A percentile compares a stretch with the other conserved stretches of the same genome.
These are phyloP conservation scores for Vidua macroura DNA, from an alignment of 2,113 vertebrate species.

Conservation along the genomic window DNA sequence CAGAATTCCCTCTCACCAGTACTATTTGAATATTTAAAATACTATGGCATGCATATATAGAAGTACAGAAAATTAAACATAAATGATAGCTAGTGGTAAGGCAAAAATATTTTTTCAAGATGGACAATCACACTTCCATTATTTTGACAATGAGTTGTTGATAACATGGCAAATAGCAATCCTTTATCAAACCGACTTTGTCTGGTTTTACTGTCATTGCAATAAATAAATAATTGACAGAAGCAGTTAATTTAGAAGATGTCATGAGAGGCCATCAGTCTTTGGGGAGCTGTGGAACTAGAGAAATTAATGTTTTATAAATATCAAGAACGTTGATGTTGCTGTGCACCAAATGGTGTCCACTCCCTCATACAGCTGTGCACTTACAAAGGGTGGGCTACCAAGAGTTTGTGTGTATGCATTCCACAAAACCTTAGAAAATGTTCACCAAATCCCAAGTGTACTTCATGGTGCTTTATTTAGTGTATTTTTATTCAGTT, in stretches of 20 bases:
- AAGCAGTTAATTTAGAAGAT: not conserved
- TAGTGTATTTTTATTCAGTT: slow-evolving; percentile 74
- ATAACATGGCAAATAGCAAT: not conserved
- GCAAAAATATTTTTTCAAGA: not conserved
- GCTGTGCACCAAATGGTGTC: not conserved
- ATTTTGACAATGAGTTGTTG: not conserved
- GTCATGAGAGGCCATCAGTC: not conserved
- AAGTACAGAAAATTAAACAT: not conserved
- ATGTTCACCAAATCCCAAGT: not conserved
- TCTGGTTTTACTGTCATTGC: not conserved
- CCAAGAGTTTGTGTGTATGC: not conserved
- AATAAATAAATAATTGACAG: not conserved
- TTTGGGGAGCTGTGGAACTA: not conserved
- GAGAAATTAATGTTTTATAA: not conserved
- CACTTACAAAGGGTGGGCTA: not conserved
- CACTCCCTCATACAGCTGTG: not conserved
- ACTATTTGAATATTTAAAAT: not conserved
- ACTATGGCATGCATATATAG: not conserved
- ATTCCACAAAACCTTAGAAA: not conserved
- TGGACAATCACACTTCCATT: not conserved
- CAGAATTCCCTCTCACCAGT: not conserved
- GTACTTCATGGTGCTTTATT: not conserved
- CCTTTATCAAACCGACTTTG: not conserved
- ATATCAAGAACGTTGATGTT: not conserved
- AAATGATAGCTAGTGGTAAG: not conserved